Base-by-base conservation (phyloP, 1,140 invertebrate species). In the Cotesia chilonis region DNA sequence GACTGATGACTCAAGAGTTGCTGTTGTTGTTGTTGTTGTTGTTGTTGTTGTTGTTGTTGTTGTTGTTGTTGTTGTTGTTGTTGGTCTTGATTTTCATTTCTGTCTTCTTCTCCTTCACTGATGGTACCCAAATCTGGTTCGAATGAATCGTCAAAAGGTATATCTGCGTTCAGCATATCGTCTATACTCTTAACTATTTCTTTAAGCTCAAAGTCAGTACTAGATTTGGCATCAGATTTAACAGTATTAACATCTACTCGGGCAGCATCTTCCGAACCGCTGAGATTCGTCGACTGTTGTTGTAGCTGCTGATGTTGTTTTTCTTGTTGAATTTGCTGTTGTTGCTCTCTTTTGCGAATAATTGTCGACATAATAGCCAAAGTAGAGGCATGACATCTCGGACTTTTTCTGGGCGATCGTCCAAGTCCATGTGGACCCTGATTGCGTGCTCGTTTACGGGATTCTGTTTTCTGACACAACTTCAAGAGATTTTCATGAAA, bases 311-410 rank as follows among this genome's bases (percentile, higher is more conserved):
- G 6, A 2, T 47, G 41, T 47, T 47, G 41, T 47, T 7, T 41
- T 41, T 47, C 6, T 7, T 47, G 41, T 7, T 65, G 63, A 9
- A n/a, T 9, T 36, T 80, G 78, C 35, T 65, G 67, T 36, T 70
- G 80, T 17, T 85, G 83, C 55, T 87, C 85, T 4, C 81, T 73
- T 68, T 85, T 86, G 4, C 82, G 78, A 12, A 85, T 84, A 14
- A 85, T 87, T 4, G 83, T 86, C 1, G 84, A 86, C 72, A 95
- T 90, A 69, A 95, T 93, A 0, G 94, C 94, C 47, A 95, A 81
- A 0, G 94, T 95, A 0, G 93, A 94, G 0, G 94, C 94, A 79
- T 95, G 94, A 81, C 94, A 94, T 37, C 94, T 85, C 0, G 94
- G 94, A 3, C 93, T 94, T 78, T 95, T 95, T n/a, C 94, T 85